A percentile compares a stretch with the other conserved stretches of the same genome.
These are phyloP conservation scores for Platichthys flesus DNA, from an alignment of 2,113 vertebrate genomes.

Conservation along the genomic window DNA sequence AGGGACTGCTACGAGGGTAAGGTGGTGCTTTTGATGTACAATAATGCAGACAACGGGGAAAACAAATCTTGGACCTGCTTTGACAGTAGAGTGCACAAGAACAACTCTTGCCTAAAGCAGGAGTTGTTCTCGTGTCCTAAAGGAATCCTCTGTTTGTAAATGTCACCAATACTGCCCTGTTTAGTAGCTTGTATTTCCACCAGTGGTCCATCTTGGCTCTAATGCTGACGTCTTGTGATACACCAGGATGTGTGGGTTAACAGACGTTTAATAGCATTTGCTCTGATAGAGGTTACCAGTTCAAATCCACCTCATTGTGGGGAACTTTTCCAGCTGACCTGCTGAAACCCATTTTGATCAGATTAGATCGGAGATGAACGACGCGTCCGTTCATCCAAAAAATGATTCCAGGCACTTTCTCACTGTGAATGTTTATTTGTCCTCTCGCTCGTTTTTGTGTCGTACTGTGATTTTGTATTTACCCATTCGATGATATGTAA, in stretches of 20 bases:
- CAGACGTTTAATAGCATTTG: too few species aligned
- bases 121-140: too few species aligned
- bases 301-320: neutral
- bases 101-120: too few species aligned
- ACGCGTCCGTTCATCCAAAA: neutral
- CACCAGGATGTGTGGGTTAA: neutral
- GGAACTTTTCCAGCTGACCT: constrained; percentile 6
- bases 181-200: neutral
- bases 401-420: neutral
- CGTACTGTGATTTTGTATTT: too few species aligned
- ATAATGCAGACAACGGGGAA: neutral
- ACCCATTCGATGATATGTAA: too few species aligned
- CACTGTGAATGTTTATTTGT: too few species aligned
- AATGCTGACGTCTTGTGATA: neutral
- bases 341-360: constrained; percentile 6
- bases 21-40: neutral
- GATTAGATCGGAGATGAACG: neutral
- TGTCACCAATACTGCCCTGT: neutral
- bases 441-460: too few species aligned
- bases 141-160: neutral
- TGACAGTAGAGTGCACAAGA: too few species aligned
- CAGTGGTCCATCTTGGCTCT: neutral
- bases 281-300: neutral
- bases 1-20: constrained; percentile 98
- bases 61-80: too few species aligned